These are phyloP conservation scores for Lithophane ornitopus DNA, from an alignment of 2,888 invertebrate genomes.

Conservation along the genomic window DNA sequence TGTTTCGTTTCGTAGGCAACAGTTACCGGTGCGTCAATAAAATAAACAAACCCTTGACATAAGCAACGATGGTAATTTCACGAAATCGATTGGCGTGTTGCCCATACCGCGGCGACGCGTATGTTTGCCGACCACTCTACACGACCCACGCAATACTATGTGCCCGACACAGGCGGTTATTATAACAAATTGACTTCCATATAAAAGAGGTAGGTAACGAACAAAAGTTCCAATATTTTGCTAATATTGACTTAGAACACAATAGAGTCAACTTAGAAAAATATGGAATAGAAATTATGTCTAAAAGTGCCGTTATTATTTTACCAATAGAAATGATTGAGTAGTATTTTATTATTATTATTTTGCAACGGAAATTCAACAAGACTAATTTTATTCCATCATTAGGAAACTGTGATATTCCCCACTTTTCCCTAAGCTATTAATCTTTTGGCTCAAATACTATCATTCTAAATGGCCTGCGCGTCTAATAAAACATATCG, in stretches of 20 bases:
- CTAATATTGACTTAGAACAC: background rate
- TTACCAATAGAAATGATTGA: too few species aligned
- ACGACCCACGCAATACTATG: conserved; percentile 25
- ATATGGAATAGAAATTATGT: background rate
- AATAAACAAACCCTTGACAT: conserved; percentile 72
- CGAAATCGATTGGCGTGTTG: conserved; percentile 79
- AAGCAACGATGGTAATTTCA: conserved; percentile 67
- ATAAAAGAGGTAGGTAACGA: background rate
- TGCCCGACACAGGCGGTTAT: background rate
- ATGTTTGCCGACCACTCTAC: conserved; percentile 27
- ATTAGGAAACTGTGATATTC: background rate
- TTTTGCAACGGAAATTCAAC: too few species aligned
- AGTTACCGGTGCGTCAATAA: conserved; percentile 28
- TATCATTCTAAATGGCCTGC: background rate
- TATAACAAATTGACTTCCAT: conserved; percentile 7
- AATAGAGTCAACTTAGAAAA: background rate
- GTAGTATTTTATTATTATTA: too few species aligned
- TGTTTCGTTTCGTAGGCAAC: conserved; percentile 18
- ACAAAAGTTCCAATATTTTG: background rate
- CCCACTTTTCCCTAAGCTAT: background rate
- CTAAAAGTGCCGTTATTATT: background rate
- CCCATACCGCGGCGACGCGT: conserved; percentile 66
- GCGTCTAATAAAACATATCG: background rate
- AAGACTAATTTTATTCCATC: background rate
- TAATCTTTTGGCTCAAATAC: conserved; percentile 19